These are phyloP conservation scores for Temnothorax nylanderi DNA, from an alignment of 1,140 invertebrate genomes.

Conservation along the genomic window DNA sequence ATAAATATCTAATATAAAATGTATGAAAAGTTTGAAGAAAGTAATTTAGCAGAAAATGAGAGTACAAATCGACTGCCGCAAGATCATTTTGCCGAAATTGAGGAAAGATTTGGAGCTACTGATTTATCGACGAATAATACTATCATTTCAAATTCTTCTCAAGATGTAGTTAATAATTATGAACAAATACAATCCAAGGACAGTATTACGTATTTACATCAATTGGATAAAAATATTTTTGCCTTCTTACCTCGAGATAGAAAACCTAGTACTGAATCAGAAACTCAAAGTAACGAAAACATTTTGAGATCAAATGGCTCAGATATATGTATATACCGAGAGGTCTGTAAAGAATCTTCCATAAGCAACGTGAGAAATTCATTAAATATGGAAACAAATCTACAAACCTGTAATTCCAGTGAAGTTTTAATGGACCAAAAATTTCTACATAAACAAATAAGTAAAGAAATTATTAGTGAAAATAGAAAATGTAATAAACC, in stretches of 20 bases:
- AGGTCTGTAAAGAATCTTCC: background rate
- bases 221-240: constrained; percentile 53
- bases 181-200: constrained; percentile 56
- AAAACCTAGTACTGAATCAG: background rate
- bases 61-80: constrained; percentile 66
- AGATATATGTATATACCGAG: background rate
- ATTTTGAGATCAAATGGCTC: background rate
- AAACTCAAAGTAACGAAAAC: background rate
- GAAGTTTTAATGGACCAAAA: constrained; percentile 8
- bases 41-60: constrained; percentile 76
- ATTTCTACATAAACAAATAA: constrained; percentile 20
- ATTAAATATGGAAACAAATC: background rate
- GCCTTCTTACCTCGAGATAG: constrained; percentile 30
- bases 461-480: constrained; percentile 1
- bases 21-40: constrained; percentile 72
- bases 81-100: constrained; percentile 72
- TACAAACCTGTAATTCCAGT: constrained; percentile 2
- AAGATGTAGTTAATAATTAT: constrained; percentile 24
- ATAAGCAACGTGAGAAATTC: background rate
- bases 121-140: constrained; percentile 33
- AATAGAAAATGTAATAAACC: constrained; percentile 24
- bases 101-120: constrained; percentile 62
- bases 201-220: constrained; percentile 20
- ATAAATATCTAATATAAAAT: constrained; percentile 14
- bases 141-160: constrained; percentile 18